A percentile compares a stretch with the other conserved stretches of the same genome.
These are phyloP conservation scores for Drosophila paulistorum DNA, from an alignment of 1,140 invertebrate genomes.

Conservation along the genomic window DNA sequence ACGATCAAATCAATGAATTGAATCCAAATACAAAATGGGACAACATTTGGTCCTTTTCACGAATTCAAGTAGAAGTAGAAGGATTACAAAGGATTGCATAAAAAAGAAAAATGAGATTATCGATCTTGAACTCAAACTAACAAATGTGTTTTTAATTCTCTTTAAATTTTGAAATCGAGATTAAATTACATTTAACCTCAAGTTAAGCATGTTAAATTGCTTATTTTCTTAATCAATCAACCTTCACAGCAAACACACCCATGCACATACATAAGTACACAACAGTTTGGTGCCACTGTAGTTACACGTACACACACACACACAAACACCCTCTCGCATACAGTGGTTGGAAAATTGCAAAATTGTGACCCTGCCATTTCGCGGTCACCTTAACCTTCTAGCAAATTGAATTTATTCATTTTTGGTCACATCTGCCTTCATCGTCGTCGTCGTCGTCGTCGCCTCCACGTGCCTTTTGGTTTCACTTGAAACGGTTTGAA, in stretches of 20 bases:
- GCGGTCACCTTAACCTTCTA: conserved; percentile 17
- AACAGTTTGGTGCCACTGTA: background rate
- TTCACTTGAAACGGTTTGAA: conserved; percentile 36
- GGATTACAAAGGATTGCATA: no score
- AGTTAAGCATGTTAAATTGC: conserved; percentile 11
- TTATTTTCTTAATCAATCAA: conserved; percentile 13
- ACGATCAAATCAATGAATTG: background rate
- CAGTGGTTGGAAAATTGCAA: conserved; percentile 5
- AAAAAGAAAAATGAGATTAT: no score
- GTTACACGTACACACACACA: background rate
- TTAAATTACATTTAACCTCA: conserved; percentile 1
- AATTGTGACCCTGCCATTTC: conserved; percentile 16
- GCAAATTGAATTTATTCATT: conserved; percentile 6
- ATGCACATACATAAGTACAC: background rate
- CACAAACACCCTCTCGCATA: background rate
- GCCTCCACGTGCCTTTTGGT: conserved; percentile 33
- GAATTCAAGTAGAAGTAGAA: no score
- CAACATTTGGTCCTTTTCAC: no score
- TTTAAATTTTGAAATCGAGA: background rate
- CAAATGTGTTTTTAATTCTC: background rate
- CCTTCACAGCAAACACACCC: background rate
- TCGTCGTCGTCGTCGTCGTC: background rate
- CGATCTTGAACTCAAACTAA: no score
- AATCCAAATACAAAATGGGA: no score
- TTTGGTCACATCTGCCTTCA: conserved; percentile 4